phyloP scores from a whole-genome alignment of 2,888 invertebrate genomes.

The Drosophila pegasa region DNA sequence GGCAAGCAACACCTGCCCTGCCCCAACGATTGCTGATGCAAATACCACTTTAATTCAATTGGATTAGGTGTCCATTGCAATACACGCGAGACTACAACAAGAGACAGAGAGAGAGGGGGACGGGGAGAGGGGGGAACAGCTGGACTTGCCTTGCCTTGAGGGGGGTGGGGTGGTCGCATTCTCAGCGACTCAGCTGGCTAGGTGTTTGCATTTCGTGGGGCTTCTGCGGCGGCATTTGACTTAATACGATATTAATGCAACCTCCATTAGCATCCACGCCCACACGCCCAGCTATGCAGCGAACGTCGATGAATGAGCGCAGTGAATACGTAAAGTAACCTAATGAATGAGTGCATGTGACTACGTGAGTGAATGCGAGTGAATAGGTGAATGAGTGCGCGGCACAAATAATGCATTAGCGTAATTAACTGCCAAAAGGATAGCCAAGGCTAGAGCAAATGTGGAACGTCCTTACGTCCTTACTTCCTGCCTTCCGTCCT shows the following conservation, averaged over 20 bases:
- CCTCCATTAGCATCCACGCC: conserved; percentile 22
- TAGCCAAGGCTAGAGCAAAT: neutral
- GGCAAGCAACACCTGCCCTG: conserved; percentile 47
- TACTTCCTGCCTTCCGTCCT: neutral
- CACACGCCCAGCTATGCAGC: conserved; percentile 26
- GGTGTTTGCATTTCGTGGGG: conserved; percentile 43
- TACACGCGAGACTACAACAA: conserved; percentile 31
- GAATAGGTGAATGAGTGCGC: conserved; percentile 31
- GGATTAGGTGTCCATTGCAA: conserved; percentile 66
- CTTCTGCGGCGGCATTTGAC: conserved; percentile 60
- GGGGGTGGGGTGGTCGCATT: neutral
- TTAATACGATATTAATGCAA: conserved; percentile 69
- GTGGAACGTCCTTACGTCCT: neutral
- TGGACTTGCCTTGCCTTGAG: conserved; percentile 31
- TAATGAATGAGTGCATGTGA: conserved; percentile 41
- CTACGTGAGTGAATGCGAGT: conserved; percentile 18
- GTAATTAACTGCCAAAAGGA: conserved; percentile 59
- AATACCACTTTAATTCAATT: conserved; percentile 73
- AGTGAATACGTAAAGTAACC: conserved; percentile 24
- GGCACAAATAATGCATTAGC: conserved; percentile 60
- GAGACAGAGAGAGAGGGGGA: neutral
- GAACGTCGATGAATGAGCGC: conserved; percentile 15
- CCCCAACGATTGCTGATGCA: conserved; percentile 12
- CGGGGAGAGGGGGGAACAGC: conserved; percentile 14
- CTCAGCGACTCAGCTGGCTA: neutral